Base-by-base conservation (phyloP, 2,113 vertebrate genomes). In the Coreoperca whiteheadi region DNA sequence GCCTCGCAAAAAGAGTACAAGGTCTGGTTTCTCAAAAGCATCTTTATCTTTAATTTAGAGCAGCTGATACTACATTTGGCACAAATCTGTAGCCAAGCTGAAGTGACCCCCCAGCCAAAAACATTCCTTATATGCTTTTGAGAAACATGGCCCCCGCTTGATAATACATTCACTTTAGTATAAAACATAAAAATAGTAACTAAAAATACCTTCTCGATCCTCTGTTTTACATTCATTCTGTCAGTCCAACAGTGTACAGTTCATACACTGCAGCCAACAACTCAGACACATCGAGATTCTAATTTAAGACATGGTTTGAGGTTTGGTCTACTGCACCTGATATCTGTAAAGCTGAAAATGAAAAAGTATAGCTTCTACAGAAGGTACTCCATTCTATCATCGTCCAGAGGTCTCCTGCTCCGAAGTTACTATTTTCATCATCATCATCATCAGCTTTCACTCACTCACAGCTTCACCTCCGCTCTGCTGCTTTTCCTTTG, bases 181-280 rank as follows among this genome's bases (percentile, higher is more conserved):
- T 28, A 77, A 75, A 84, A 81, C 68, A 84, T 8, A 77, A 54
- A 75, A 54, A 75, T 16, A 73, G 28, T 51, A 59, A 70, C 28
- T 41, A 48, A 69, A 69, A 60, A 32, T 4, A 59, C 9, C 65
- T 43, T 51, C 72, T 78, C n/a, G 3, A 75, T 43, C 64, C 37
- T 74, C 65, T 0, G 53, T 51, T 77, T 72, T 86, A 93, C 89
- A 92, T 92, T 92, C 91, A 87, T 41, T 78, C 86, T 53, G 84
- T 89, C 90, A 78, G 85, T 74, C 83, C 63, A 78, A 53, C 59
- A 74, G 50, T 30, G 48, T 63, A 12, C 16, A 71, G 63, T 16
- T 67, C 59, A 50, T 21, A 56, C 74, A 46, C 54, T 4, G 39
- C 43, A 2, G 46, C 61, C 56, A 59, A 39, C 50, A 59, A 67